Evolutionary conservation across 2,888 invertebrate genomes (phyloP).

Genomic region (Leucoma salicis): DNA sequence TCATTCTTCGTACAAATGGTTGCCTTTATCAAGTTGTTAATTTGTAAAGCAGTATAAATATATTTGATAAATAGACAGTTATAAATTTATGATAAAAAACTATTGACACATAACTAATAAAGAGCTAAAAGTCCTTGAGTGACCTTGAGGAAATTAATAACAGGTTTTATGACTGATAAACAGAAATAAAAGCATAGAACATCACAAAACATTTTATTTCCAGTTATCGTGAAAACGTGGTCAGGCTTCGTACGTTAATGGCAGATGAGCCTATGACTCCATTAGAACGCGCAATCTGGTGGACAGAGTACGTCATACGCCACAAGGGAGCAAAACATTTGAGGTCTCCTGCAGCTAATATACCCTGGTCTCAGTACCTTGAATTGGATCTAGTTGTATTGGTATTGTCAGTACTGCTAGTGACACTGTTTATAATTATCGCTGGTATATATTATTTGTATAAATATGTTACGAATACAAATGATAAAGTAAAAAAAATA

Average conservation of each 20-base stretch:
- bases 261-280: conserved; percentile 32
- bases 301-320: conserved; percentile 70
- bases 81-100: too few relatives aligned
- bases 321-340: conserved; percentile 61
- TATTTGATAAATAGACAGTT: too few relatives aligned
- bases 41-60: too few relatives aligned
- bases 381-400: conserved; percentile 37
- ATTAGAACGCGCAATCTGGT: conserved; percentile 62
- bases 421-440: neutral
- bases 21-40: too few relatives aligned
- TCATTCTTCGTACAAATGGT: too few relatives aligned
- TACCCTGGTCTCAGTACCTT: conserved; percentile 37
- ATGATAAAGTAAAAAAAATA: too few relatives aligned
- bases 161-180: too few relatives aligned
- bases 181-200: too few relatives aligned
- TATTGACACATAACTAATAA: too few relatives aligned
- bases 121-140: too few relatives aligned
- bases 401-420: conserved; percentile 10
- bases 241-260: conserved; percentile 16
- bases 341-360: conserved; percentile 49
- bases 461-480: neutral
- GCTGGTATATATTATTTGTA: conserved; percentile 7
- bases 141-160: too few relatives aligned
- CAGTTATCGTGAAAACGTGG: conserved; percentile 28
- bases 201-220: too few relatives aligned